phyloP scores from a whole-genome alignment of 2,113 vertebrate species.

The Poeciliopsis occidentalis region DNA sequence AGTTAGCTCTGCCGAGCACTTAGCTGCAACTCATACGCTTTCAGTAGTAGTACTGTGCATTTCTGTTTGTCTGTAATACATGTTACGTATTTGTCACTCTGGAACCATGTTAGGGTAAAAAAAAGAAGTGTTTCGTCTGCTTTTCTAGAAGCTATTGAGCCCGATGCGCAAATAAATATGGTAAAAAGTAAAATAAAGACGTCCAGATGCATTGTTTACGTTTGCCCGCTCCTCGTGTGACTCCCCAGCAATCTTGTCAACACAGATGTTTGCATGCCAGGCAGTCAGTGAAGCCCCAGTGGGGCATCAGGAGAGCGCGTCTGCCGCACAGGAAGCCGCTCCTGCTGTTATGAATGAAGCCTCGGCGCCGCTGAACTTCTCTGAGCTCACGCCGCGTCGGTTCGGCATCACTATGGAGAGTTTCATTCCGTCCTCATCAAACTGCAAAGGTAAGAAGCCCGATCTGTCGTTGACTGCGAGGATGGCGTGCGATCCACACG shows the following conservation, averaged over 20 bases:
- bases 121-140: too few relatives aligned
- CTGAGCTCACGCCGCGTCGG: slow-evolving; percentile 59
- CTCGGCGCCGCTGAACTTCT: slow-evolving; percentile 63
- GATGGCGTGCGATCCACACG: too few relatives aligned
- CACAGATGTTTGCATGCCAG: slow-evolving; percentile 46
- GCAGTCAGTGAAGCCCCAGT: background rate
- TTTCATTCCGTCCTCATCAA: slow-evolving; percentile 58
- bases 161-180: background rate
- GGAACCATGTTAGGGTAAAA: too few relatives aligned
- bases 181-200: too few relatives aligned
- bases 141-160: background rate
- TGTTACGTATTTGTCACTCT: too few relatives aligned
- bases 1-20: background rate
- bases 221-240: background rate
- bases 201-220: too few relatives aligned
- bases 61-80: too few relatives aligned
- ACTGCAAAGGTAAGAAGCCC: slow-evolving; percentile 68
- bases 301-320: slow-evolving; percentile 10
- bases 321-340: slow-evolving; percentile 9
- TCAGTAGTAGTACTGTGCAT: background rate
- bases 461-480: background rate
- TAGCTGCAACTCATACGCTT: background rate
- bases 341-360: background rate
- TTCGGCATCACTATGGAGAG: slow-evolving; percentile 78
- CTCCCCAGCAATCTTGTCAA: background rate